Base-by-base conservation (phyloP, 2,113 vertebrate species). In the Sclerurus mexicanus region DNA sequence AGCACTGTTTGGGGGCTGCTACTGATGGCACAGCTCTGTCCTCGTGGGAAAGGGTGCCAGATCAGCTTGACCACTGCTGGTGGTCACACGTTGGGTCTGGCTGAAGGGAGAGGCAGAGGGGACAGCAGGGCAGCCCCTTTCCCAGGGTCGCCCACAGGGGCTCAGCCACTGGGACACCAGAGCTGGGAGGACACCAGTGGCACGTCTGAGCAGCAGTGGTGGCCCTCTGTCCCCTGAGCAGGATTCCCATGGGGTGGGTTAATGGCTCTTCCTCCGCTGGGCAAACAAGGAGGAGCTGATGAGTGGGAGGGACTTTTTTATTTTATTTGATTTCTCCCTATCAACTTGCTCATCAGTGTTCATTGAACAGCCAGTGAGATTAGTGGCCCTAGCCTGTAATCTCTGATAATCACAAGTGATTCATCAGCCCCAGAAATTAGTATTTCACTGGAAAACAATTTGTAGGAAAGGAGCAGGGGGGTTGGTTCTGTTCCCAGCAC, bases 321-420 rank as follows among this genome's bases (percentile, higher is more conserved):
- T 87, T 74, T 71, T 53, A 93, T 96, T 96, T 96, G 85, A 68
- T 93, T 95, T 88, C 44, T 77, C 59, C 64, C 89, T 92, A 89
- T 94, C 96, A 74, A 73, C 94, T 80, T 94, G 87, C 90, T 97
- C 96, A 97, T 97, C 97, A 97, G 91, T 9, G 76, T 95, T 97
- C 95, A 95, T 97, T 97, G 95, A 97, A 56, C 8, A 19, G 92
- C 31, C 9, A 84, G 72, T 72, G 87, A 91, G 96, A 96, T 97
- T 95, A 97, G 93, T 94, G 90, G 93, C 75, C 4, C 0, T 75
- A 96, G 95, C 88, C 85, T 95, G 91, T 97, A 96, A 97, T 97
- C 96, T 95, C 76, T 69, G 95, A 75, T 94, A 95, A 97, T 97
- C 95, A 95, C 4, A 3, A 97, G 91, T 93, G 95, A 97, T 96